Percentiles rank a stretch among this genome's conserved stretches.
These are phyloP conservation scores for Orestias chungarensis DNA, from an alignment of 2,797 vertebrate genomes.

Conservation along the genomic window DNA sequence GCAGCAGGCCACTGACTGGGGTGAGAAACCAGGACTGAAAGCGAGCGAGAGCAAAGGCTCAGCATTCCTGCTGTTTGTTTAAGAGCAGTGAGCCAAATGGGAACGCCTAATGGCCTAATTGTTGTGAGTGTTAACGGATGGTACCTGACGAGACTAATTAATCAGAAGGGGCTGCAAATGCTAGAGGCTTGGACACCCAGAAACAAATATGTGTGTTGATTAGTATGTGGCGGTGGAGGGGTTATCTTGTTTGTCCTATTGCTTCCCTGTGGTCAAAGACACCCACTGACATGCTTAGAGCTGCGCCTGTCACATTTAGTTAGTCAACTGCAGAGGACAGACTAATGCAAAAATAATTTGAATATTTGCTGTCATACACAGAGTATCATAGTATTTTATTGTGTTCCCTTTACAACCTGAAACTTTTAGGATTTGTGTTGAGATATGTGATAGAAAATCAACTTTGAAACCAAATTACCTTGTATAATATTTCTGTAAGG, in stretches of 20 bases:
- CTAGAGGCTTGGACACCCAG: conserved; percentile 48
- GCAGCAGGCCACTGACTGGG: conserved; percentile 71
- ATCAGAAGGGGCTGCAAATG: conserved; percentile 66
- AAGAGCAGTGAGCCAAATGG: conserved; percentile 66
- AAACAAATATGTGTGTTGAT: conserved; percentile 2
- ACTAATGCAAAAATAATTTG: conserved; percentile 66
- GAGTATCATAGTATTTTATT: not conserved
- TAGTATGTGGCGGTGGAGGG: conserved; percentile 1
- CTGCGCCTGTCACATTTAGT: conserved; percentile 67
- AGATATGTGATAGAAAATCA: too few relatives aligned
- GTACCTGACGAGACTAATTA: conserved; percentile 80
- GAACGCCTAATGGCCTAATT: conserved; percentile 78
- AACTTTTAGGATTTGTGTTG: too few relatives aligned
- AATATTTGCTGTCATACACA: conserved; percentile 27
- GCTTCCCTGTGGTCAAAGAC: conserved; percentile 43
- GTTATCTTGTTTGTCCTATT: conserved; percentile 39
- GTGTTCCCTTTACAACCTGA: not conserved
- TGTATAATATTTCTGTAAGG: too few relatives aligned
- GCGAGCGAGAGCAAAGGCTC: conserved; percentile 46
- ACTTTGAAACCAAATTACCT: too few relatives aligned
- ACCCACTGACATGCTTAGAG: conserved; percentile 66
- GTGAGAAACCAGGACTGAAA: conserved; percentile 33
- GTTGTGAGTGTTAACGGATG: conserved; percentile 74
- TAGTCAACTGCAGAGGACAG: conserved; percentile 53
- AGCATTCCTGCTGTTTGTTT: conserved; percentile 72